phyloP scores from a whole-genome alignment of 2,888 invertebrate genomes.

The Drosophila mercatorum region DNA sequence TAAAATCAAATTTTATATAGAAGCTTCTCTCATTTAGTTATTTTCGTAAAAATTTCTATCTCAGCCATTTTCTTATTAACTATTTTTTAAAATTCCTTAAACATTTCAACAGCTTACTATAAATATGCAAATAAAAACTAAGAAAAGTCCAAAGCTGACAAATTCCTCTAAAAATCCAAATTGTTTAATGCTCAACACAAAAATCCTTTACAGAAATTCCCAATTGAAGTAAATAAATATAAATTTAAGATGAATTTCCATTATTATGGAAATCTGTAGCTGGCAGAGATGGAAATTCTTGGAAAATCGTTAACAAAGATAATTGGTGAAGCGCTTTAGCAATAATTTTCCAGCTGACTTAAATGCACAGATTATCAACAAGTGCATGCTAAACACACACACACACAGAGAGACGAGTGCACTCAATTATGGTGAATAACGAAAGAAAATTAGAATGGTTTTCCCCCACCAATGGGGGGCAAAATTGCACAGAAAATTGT shows the following conservation, averaged over 20 bases:
- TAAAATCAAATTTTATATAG: too few relatives aligned
- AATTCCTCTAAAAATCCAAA: background rate
- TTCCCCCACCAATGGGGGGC: background rate
- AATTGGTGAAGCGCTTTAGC: conserved; percentile 22
- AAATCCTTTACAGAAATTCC: background rate
- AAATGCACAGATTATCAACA: conserved; percentile 45
- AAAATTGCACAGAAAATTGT: conserved; percentile 32
- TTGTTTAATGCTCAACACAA: background rate
- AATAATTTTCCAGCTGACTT: conserved; percentile 41
- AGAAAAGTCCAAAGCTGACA: too few relatives aligned
- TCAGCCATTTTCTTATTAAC: too few relatives aligned
- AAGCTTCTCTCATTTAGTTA: too few relatives aligned
- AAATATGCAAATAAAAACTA: too few relatives aligned
- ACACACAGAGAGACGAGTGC: conserved; percentile 1
- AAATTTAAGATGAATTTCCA: background rate
- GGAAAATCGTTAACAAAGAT: conserved; percentile 9
- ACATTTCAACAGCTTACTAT: too few relatives aligned
- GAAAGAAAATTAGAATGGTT: conserved; percentile 10
- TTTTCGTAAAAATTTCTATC: too few relatives aligned
- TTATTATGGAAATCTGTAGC: background rate
- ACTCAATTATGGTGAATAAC: conserved; percentile 15
- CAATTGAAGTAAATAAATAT: background rate
- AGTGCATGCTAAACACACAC: conserved; percentile 28
- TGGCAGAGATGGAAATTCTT: background rate
- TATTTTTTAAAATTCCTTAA: too few relatives aligned